Base-by-base conservation (phyloP, 2,797 vertebrate species). In the Philypnodon macrostomus region DNA sequence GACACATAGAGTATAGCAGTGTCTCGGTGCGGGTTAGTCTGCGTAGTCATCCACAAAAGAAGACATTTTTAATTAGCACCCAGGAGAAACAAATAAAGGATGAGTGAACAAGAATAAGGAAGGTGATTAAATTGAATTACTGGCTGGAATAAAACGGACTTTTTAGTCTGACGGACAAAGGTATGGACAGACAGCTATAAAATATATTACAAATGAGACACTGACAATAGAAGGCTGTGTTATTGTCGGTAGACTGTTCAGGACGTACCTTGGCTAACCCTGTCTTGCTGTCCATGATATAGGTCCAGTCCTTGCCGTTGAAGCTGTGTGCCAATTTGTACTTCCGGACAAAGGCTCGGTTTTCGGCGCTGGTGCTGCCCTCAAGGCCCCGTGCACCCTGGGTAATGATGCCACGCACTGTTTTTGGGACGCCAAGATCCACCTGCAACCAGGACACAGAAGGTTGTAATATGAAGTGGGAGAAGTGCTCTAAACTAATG, bases 291-390 rank as follows among this genome's bases (percentile, higher is more conserved):
- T 98, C 97, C 10, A 83, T 89, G 72, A 99, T 87, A 62, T 89
- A 91, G 7, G 87, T 93, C 95, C 95, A 99, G 53, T 97, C 94
- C 75, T 93, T 94, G 73, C 94, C 92, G 0, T 90, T 94, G 72
- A 94, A 80, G 85, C 97, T 98, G 86, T 97, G 92, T 0, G 95
- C 89, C 63, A 99, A 89, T 63, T 94, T 95, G 86, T 98, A 98
- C 75, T 96, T 98, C 75, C 95, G 90, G 54, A 99, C 97, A 0
- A 97, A 98, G 0, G 96, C 95, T 44, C 94, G 87, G 72, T 94
- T 94, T 70, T 98, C 96, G 0, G 92, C 86, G 0, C 88, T 89
- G 18, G 86, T 91, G 81, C 95, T 90, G 38, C 94, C 95, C 59
- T 97, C 96, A 32, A 93, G 93, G 21, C 94, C 93, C 0, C 95